Percentiles rank a stretch among this genome's conserved stretches.
Evolutionary conservation across 2,888 invertebrate genomes (phyloP).

Genomic region (Rhagonycha lutea): DNA sequence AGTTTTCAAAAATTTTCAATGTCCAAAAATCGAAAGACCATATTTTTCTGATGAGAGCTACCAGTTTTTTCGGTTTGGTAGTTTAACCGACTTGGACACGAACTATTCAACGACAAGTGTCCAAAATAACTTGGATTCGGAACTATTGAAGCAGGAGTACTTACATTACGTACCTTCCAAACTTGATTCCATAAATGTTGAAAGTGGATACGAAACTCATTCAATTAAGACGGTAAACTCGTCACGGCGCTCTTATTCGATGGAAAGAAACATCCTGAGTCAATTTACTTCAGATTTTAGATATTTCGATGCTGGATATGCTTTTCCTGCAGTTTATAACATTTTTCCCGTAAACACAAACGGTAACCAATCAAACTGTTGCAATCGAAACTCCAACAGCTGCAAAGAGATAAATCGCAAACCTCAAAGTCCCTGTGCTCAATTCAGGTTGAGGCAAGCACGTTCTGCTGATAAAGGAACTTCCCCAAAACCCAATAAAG

Average conservation of each 20-base stretch:
- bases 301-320: background rate
- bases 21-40: background rate
- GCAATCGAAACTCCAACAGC: background rate
- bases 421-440: background rate
- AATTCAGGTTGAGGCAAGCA: background rate
- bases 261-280: background rate
- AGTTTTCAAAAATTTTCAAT: background rate
- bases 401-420: background rate
- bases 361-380: background rate
- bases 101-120: background rate
- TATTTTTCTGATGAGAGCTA: background rate
- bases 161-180: background rate
- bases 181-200: constrained; percentile 6
- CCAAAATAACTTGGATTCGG: background rate
- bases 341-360: background rate
- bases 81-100: background rate
- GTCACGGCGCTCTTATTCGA: background rate
- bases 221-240: constrained; percentile 7
- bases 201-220: constrained; percentile 37
- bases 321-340: background rate
- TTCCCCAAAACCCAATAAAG: background rate
- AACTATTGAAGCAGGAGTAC: background rate
- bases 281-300: background rate
- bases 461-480: background rate
- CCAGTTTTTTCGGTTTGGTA: background rate